These are phyloP conservation scores for Lates calcarifer DNA, from an alignment of 2,113 vertebrate genomes.

Conservation along the genomic window DNA sequence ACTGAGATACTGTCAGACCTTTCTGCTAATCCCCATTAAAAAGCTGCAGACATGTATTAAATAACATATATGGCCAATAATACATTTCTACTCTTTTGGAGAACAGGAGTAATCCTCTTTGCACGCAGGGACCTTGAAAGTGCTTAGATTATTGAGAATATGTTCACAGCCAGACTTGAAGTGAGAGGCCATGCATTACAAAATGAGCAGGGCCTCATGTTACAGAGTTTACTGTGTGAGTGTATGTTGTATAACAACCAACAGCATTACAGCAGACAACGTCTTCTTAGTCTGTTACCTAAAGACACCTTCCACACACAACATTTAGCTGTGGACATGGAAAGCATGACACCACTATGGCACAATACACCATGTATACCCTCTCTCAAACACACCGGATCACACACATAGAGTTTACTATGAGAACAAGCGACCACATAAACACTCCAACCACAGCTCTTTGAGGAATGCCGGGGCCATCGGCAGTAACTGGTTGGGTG, in stretches of 20 bases:
- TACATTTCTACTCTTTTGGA: not conserved
- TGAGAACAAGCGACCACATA: conserved; percentile 52
- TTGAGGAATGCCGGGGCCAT: conserved; percentile 36
- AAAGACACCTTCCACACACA: conserved; percentile 40
- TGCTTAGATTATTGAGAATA: not conserved
- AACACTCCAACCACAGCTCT: conserved; percentile 56
- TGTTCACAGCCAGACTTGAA: not conserved
- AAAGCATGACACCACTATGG: conserved; percentile 48
- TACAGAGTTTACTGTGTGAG: not conserved
- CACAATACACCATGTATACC: conserved; percentile 33
- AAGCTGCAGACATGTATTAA: not conserved
- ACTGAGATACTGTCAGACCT: not conserved
- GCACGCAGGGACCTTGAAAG: not conserved
- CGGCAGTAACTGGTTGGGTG: not conserved
- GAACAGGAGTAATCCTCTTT: not conserved
- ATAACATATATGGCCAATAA: not conserved
- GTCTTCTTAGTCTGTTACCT: conserved; percentile 29
- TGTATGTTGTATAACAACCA: conserved; percentile 18
- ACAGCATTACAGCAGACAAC: conserved; percentile 30
- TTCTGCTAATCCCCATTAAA: not conserved
- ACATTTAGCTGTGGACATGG: conserved; percentile 30
- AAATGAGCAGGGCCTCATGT: not conserved
- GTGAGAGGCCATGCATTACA: not conserved
- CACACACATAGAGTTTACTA: conserved; percentile 58
- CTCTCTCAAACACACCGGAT: conserved; percentile 11